These are phyloP conservation scores for Nettapus auritus DNA, from an alignment of 2,113 vertebrate genomes.

Conservation along the genomic window DNA sequence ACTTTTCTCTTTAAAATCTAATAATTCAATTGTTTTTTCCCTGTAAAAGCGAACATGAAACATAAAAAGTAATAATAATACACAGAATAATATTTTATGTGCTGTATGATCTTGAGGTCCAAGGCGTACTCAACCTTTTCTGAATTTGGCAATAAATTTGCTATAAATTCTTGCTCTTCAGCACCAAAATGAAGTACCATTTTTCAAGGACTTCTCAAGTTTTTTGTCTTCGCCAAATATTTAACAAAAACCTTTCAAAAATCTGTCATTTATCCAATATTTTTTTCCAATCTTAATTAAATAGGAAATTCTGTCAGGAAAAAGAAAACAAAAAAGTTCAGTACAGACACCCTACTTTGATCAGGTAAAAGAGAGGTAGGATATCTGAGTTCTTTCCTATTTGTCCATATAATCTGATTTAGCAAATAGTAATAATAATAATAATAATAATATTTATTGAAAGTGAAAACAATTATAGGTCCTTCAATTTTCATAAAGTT, in stretches of 20 bases:
- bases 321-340: not conserved
- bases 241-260: not conserved
- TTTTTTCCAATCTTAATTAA: not conserved
- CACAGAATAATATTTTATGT: not conserved
- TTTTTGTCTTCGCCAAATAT: not conserved
- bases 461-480: not conserved
- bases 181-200: fast-evolving
- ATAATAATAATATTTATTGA: not conserved
- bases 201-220: not conserved
- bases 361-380: not conserved
- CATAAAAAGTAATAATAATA: too few relatives aligned
- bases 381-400: not conserved
- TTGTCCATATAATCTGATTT: not conserved
- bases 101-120: not conserved
- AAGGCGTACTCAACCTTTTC: not conserved
- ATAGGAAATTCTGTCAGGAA: not conserved
- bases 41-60: not conserved
- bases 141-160: not conserved
- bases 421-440: not conserved
- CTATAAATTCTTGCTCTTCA: not conserved
- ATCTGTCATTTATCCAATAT: not conserved
- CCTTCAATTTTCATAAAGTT: not conserved
- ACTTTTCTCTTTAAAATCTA: not conserved
- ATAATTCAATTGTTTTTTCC: fast-evolving
- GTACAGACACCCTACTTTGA: not conserved